Percentiles rank a stretch among this genome's conserved stretches.
Evolutionary conservation across 2,888 invertebrate species (phyloP).

Genomic region (Deilephila elpenor): DNA sequence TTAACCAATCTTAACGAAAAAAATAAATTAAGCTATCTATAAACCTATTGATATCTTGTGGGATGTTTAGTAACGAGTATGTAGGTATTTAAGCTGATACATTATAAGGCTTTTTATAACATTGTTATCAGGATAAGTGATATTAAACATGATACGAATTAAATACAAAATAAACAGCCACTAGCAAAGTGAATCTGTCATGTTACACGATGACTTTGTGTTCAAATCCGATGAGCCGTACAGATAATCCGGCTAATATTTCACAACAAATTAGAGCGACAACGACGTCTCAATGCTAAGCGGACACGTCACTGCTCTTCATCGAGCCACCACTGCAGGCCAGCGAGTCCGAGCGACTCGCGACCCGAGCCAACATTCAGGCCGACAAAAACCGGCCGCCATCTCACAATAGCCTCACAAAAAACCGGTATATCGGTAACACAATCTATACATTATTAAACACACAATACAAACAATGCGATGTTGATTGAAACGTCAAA

Average conservation of each 20-base stretch:
- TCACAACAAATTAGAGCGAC: slow-evolving; percentile 67
- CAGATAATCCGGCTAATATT: slow-evolving; percentile 62
- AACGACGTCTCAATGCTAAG: slow-evolving; percentile 65
- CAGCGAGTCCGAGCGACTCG: background rate
- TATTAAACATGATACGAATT: background rate
- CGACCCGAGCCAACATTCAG: slow-evolving; percentile 29
- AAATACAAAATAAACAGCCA: background rate
- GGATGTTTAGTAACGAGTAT: too few species aligned
- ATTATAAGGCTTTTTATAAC: background rate
- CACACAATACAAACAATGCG: slow-evolving; percentile 82
- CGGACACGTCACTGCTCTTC: slow-evolving; percentile 30
- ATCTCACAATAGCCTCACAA: slow-evolving; percentile 66
- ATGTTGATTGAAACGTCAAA: slow-evolving; percentile 84
- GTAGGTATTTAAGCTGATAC: too few species aligned
- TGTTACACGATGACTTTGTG: slow-evolving; percentile 10
- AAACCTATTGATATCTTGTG: too few species aligned
- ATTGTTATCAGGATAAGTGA: background rate
- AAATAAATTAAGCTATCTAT: too few species aligned
- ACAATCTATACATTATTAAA: slow-evolving; percentile 82
- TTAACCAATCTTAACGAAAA: too few species aligned
- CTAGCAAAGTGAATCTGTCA: slow-evolving; percentile 18
- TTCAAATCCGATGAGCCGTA: slow-evolving; percentile 13
- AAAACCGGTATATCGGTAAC: slow-evolving; percentile 82
- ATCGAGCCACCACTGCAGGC: slow-evolving; percentile 39
- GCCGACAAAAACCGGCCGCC: slow-evolving; percentile 64